phyloP scores from a whole-genome alignment of 53 echinoderm and acorn worm genomes.

The Holothuria scabra region DNA sequence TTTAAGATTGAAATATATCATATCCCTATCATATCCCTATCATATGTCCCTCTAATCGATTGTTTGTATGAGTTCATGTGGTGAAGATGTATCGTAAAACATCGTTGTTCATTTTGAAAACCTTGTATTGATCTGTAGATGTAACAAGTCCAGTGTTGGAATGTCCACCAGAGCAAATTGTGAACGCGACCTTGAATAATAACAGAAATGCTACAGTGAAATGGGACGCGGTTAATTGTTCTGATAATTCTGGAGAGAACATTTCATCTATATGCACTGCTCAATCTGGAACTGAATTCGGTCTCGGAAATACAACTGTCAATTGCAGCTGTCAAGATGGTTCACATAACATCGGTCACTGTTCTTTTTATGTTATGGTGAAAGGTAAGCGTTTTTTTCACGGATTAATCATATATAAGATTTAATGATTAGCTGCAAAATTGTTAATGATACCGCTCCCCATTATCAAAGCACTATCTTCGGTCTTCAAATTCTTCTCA shows the following conservation, averaged over 20 bases:
- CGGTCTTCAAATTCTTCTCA: too few species aligned
- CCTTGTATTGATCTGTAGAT: not conserved
- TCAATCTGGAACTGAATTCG: not conserved
- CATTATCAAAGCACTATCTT: too few species aligned
- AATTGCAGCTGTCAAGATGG: not conserved
- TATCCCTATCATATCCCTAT: too few species aligned
- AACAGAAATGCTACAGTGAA: not conserved
- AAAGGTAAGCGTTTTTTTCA: not conserved
- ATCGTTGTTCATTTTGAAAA: too few species aligned
- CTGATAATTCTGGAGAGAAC: too few species aligned
- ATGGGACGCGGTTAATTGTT: not conserved
- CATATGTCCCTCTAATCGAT: too few species aligned
- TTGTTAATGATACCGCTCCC: too few species aligned
- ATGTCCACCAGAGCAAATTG: not conserved
- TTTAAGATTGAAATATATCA: too few species aligned
- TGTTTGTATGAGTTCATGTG: too few species aligned
- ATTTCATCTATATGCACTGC: not conserved
- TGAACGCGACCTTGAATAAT: not conserved
- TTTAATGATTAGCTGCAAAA: too few species aligned
- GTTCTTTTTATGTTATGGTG: not conserved
- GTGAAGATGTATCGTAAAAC: too few species aligned
- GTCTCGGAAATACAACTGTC: not conserved
- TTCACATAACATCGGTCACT: not conserved
- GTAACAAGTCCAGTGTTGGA: not conserved
- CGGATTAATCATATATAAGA: too few species aligned